Evolutionary conservation across 2,797 vertebrate genomes (phyloP), one percentile per base, ranked within the genome.

Genomic region (Clamator glandarius): DNA sequence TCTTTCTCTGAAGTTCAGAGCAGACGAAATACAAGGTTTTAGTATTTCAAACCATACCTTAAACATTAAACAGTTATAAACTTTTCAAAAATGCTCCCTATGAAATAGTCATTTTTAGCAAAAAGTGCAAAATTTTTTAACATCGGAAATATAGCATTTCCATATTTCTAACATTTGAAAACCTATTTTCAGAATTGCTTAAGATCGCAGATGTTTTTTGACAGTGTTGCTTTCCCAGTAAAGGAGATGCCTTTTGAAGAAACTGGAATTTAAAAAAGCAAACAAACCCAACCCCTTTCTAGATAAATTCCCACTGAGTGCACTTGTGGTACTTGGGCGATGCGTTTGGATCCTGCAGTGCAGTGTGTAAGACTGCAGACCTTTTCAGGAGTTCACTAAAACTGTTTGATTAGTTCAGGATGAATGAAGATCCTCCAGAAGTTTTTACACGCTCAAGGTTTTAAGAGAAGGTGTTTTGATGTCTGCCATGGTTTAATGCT

Each of bases 21-120:
- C 15, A 63, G 42, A 84, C 51, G 52, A 77, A 70, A 68, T 67
- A 35, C 19, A 21, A 14, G 14, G 11, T 61, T 90, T 90, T 72
- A 93, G 77, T 84, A 88, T 93, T 95, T 74, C 4, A 63, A 44
- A 91, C 63, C 61, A 17, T 39, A 80, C 25, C 33, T 91, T 72
- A 89, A 93, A 79, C 24, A 52, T 88, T 73, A 44, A 92, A n/a
- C 24, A 85, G 69, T 29, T 72, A 55, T 75, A 91, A 91, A 86
- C 51, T 88, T 72, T n/a, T 78, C 6, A 44, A 51, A 91, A 93
- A 84, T 12, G 28, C 3, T 4, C 5, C 14, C 9, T 52, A 54
- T 79, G 16, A 92, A 93, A 84, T 44, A 87, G 62, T 48, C 0
- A 31, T 26, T 64, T 85, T 68, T 72, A 62, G 35, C 18, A 83